Conservation (phyloP, 2,888 invertebrate genomes). For the Xestia xanthographa region DNA sequence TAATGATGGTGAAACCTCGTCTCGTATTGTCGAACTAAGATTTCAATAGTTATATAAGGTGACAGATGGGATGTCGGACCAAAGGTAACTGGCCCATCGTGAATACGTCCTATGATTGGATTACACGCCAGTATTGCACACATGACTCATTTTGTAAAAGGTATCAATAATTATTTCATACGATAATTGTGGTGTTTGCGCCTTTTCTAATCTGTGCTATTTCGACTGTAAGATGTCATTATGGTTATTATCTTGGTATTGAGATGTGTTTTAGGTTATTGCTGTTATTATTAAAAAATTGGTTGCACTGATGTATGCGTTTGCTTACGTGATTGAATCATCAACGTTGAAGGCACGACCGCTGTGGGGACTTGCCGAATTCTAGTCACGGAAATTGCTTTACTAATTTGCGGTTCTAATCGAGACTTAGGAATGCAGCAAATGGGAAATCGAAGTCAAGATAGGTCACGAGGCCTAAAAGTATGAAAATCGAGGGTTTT, state of each 20-base stretch:
- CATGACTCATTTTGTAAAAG: slow-evolving; percentile 50
- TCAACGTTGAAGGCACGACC: background rate
- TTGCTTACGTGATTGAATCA: background rate
- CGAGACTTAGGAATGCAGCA: background rate
- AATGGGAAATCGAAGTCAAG: background rate
- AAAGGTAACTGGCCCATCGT: slow-evolving; percentile 69
- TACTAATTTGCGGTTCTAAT: background rate
- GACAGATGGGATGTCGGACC: slow-evolving; percentile 68
- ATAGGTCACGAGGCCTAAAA: background rate
- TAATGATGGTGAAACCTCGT: slow-evolving; percentile 62
- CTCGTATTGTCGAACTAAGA: slow-evolving; percentile 60
- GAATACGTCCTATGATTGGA: slow-evolving; percentile 64
- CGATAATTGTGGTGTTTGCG: slow-evolving; percentile 46
- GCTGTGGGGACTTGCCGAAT: background rate
- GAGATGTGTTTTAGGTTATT: slow-evolving; percentile 8
- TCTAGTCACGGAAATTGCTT: background rate
- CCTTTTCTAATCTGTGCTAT: slow-evolving; percentile 38
- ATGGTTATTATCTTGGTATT: slow-evolving; percentile 39
- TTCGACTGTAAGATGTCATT: slow-evolving; percentile 33
- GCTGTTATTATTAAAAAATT: background rate
- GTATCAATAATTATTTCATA: slow-evolving; percentile 62
- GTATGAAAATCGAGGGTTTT: background rate
- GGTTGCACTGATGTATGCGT: background rate
- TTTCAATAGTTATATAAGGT: slow-evolving; percentile 70
- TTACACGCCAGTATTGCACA: slow-evolving; percentile 56